Evolutionary conservation across 1,140 invertebrate species (phyloP), one percentile per base, ranked within the genome.

Genomic region (Cardiocondyla obscurior): DNA sequence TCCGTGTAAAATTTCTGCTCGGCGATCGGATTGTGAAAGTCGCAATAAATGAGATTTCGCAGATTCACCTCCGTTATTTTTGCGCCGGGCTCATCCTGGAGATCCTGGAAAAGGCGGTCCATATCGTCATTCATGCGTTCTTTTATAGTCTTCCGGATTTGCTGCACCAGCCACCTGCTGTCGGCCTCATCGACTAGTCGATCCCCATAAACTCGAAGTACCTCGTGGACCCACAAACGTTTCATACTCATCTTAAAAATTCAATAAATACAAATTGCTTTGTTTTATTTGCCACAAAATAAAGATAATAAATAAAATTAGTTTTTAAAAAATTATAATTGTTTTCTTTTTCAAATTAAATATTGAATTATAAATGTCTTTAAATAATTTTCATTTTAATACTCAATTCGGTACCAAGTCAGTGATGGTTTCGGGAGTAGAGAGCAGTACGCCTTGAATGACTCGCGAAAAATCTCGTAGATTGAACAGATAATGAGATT

Each of bases 401-500:
- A 42, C 28, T 62, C 16, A 10, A 46, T 2, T 46, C 30, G 49
- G 22, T 88, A 94, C 92, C 77, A 87, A n/a, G 67, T 86, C 85
- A 0, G 42, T 51, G 0, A 90, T 84, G 4, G 81, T 79, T 69
- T 92, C 91, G 0, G 90, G 85, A 10, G 85, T 84, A 3, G 89
- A 91, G 5, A 94, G 65, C 28, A 94, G 67, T 76, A 94, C 84
- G 0, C 93, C 97, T 94, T 98, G 96, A 88, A 99, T 97, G 14
- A 99, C 98, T 90, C 98, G 95, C 2, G 98, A 97, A 93, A 99
- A 99, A 93, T 99, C 99, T 90, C 98, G 94, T 76, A 99, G 94
- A 94, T 99, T 99, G 93, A 99, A 99, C 0, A 99, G 95, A 93
- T 99, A 99, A 94, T 99, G 98, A 1, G 97, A 98, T 91, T 99